phyloP scores from a whole-genome alignment of 2,888 invertebrate genomes.

The Torymus texanus region DNA sequence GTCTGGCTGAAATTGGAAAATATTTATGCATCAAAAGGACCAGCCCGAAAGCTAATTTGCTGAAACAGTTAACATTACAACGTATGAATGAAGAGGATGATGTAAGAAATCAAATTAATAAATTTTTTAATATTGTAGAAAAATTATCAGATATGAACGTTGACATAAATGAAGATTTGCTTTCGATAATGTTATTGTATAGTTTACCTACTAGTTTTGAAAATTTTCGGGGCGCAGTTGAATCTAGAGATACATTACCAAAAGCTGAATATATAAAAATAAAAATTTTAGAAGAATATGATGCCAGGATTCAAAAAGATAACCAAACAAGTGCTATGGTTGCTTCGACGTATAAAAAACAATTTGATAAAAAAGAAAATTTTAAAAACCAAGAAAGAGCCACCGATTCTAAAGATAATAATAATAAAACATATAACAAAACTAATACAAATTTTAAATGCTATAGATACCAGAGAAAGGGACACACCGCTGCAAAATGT shows the following conservation, averaged over 20 bases:
- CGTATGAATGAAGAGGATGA: slow-evolving; percentile 14
- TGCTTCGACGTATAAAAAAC: slow-evolving; percentile 5
- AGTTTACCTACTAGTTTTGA: too few species aligned
- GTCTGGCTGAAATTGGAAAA: slow-evolving; percentile 17
- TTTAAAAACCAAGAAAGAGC: not conserved
- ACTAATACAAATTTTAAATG: not conserved
- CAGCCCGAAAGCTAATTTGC: slow-evolving; percentile 25
- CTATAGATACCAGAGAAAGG: slow-evolving; percentile 13
- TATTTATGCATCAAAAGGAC: not conserved
- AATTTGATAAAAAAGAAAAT: not conserved
- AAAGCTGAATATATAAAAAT: too few species aligned
- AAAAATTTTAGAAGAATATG: slow-evolving; percentile 5
- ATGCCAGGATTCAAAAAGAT: slow-evolving; percentile 9
- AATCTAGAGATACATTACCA: too few species aligned
- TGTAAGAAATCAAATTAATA: slow-evolving; percentile 14
- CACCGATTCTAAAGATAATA: too few species aligned
- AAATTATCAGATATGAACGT: slow-evolving; percentile 20
- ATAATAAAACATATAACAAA: too few species aligned
- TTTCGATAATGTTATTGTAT: too few species aligned
- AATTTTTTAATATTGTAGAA: slow-evolving; percentile 18
- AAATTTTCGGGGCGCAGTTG: too few species aligned
- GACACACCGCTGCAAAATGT: slow-evolving; percentile 13
- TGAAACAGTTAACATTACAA: slow-evolving; percentile 14
- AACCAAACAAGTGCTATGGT: slow-evolving; percentile 4
- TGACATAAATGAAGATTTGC: slow-evolving; percentile 15